Evolutionary conservation across 1,140 invertebrate species (phyloP), one percentile per base, ranked within the genome.

Genomic region (Bombus superbus): DNA sequence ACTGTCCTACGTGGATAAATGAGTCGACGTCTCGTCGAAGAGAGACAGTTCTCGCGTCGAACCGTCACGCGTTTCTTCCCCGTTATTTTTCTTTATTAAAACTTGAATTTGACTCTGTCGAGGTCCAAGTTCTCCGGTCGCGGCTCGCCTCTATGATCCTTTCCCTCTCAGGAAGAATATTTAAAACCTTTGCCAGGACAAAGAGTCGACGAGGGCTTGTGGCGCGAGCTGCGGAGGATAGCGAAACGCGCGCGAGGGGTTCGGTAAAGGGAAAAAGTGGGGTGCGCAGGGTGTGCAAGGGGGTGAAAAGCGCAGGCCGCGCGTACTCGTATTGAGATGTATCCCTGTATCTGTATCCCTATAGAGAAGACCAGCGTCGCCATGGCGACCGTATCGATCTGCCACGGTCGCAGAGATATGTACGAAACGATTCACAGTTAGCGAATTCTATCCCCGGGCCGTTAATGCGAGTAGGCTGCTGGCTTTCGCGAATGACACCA

Each of bases 351-450:
- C 88, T 88, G 90, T 90, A 91, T 82, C 74, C 83, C 80, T 89
- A 87, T 86, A 88, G 88, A 90, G 85, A 89, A 57, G 89, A 25
- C 80, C 75, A 72, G 82, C 72, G 91, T 92, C 83, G 86, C 84
- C 90, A 93, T 93, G 88, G 83, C 85, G 84, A 91, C 90, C 87
- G 92, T 92, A 93, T 93, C 92, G 92, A 93, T 92, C 92, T 92
- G 40, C 38, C 71, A 74, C 76, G 77, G 77, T 83, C 87, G 89
- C 86, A 77, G 87, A 90, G 91, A 89, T 92, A 92, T 92, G 91
- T 93, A 92, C 89, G 32, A 93, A 92, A 93, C 92, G 91, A 93
- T 92, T 92, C 88, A 88, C 91, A 91, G 91, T 88, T 90, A 88
- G 90, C 86, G 88, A 91, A 92, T 92, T 92, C 89, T 92, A 88